Evolutionary conservation across 2,797 vertebrate species (phyloP).

Genomic region (Enteromius argenteus): DNA sequence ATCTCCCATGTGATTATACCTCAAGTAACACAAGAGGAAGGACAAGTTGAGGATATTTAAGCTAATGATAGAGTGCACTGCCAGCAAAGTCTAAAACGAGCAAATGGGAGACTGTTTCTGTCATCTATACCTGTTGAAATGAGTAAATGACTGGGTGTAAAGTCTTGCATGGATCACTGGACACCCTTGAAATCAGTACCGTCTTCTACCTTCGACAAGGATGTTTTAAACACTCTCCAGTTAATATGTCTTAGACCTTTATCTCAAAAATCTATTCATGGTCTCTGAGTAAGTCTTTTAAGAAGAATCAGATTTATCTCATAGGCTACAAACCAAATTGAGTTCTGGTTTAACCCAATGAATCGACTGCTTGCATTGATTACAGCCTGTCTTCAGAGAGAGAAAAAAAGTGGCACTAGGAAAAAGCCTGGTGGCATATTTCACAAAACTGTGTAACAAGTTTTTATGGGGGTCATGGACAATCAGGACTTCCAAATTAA

Average conservation of each 20-base stretch:
- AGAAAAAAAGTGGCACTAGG: neutral
- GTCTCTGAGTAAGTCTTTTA: neutral
- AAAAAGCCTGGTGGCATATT: neutral
- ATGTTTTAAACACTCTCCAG: neutral
- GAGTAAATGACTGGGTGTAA: conserved; percentile 22
- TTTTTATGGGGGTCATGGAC: conserved; percentile 7
- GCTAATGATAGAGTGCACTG: conserved; percentile 22
- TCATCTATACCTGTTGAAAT: conserved; percentile 23
- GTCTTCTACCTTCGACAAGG: neutral
- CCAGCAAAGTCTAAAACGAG: conserved; percentile 33
- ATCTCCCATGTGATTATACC: neutral
- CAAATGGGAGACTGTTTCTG: conserved; percentile 8
- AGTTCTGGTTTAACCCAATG: neutral
- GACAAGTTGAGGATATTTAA: conserved; percentile 5
- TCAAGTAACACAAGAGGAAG: neutral
- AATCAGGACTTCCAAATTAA: conserved; percentile 29
- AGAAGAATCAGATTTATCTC: neutral
- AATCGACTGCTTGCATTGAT: neutral
- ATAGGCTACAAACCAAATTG: neutral
- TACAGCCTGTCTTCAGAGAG: neutral
- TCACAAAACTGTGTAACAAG: neutral
- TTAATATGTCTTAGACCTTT: neutral
- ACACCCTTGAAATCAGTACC: neutral
- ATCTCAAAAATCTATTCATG: neutral
- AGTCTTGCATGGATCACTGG: conserved; percentile 22